phyloP scores from a whole-genome alignment of 2,113 vertebrate genomes.

The Ptilonorhynchus violaceus region DNA sequence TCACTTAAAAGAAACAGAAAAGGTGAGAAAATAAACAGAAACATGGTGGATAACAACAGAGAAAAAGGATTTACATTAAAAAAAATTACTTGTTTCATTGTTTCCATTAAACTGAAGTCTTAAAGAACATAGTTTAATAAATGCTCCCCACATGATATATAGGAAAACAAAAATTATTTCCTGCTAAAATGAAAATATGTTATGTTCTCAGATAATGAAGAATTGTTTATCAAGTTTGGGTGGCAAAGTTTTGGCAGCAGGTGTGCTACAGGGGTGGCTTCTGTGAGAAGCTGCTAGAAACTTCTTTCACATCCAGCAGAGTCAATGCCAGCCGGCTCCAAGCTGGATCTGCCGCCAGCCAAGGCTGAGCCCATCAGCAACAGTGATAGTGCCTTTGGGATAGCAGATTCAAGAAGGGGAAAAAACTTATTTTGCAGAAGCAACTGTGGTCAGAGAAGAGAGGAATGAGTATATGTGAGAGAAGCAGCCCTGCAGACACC shows the following conservation, averaged over 20 bases:
- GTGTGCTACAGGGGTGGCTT: neutral
- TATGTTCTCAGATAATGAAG: neutral
- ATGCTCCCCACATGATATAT: neutral
- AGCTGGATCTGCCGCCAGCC: neutral
- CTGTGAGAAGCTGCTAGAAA: neutral
- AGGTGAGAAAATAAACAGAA: neutral
- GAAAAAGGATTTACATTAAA: neutral
- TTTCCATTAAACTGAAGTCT: neutral
- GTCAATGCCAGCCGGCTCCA: neutral
- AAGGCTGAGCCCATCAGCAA: neutral
- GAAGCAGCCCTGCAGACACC: neutral
- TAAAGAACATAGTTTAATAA: neutral
- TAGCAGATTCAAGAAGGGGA: neutral
- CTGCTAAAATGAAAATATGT: neutral
- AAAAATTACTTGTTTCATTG: neutral
- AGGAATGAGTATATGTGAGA: neutral
- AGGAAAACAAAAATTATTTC: neutral
- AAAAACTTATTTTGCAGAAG: neutral
- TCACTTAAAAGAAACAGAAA: neutral
- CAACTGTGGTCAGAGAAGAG: neutral
- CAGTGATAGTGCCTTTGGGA: accelerated
- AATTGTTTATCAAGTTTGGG: neutral
- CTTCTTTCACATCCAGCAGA: neutral
- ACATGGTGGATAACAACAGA: neutral
- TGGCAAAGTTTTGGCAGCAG: accelerated